phyloP scores from a whole-genome alignment of 2,113 vertebrate species.

The Micromys minutus region DNA sequence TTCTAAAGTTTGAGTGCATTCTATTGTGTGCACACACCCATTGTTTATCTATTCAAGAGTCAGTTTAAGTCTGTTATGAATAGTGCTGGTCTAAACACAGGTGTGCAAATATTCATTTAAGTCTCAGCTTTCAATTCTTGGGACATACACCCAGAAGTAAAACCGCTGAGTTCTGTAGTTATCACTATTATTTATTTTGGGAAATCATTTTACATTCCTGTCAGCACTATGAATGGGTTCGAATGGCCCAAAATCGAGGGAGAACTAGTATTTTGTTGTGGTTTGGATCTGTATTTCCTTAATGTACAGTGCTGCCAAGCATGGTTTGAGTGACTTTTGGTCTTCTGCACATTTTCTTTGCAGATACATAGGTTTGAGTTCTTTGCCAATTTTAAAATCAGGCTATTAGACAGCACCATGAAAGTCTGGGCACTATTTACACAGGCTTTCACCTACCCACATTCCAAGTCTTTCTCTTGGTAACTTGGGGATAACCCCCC shows the following conservation, averaged over 20 bases:
- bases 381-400: constrained; percentile 13
- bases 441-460: neutral
- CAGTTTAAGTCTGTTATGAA: neutral
- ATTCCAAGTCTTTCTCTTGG: neutral
- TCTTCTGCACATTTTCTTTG: neutral
- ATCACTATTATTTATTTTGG: neutral
- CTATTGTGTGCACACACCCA: neutral
- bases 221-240: neutral
- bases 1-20: neutral
- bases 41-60: neutral
- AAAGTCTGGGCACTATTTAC: neutral
- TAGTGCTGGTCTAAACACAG: neutral
- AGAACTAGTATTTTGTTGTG: neutral
- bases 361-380: neutral
- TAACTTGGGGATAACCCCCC: neutral
- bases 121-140: neutral
- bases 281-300: neutral
- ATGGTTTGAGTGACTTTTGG: neutral
- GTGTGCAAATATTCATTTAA: neutral
- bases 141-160: neutral
- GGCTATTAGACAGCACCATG: neutral
- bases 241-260: neutral
- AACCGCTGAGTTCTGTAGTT: neutral
- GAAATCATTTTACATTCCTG: neutral
- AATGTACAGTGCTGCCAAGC: neutral